Conservation (phyloP, 1,140 invertebrate genomes). For the Cotesia typhae region DNA sequence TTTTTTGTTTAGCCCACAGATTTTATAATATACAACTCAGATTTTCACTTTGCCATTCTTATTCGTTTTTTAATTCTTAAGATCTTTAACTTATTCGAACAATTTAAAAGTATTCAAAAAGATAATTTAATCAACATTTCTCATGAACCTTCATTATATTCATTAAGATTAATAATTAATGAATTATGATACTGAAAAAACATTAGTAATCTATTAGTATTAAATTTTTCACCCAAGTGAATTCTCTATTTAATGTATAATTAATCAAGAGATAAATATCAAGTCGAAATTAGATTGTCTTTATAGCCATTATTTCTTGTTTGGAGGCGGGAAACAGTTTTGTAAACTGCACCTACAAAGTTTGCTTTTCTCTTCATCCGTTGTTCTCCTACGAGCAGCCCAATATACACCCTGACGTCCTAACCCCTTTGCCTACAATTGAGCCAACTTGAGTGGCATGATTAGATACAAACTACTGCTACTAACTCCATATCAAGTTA, state of each 20-base stretch:
- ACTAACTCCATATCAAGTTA: constrained; percentile 18
- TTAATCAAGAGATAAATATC: neutral
- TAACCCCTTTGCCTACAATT: constrained; percentile 1
- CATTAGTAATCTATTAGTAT: too few relatives aligned
- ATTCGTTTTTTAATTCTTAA: too few relatives aligned
- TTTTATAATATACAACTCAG: constrained; percentile 21
- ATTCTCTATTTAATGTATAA: neutral
- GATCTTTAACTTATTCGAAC: too few relatives aligned
- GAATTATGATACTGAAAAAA: too few relatives aligned
- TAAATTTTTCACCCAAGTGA: neutral
- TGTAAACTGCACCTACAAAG: constrained; percentile 27
- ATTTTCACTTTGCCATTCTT: neutral
- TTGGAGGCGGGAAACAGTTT: constrained; percentile 27
- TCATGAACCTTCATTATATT: too few relatives aligned
- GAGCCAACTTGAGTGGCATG: constrained; percentile 28
- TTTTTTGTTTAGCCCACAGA: neutral
- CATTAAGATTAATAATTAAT: too few relatives aligned
- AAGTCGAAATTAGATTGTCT: constrained; percentile 24
- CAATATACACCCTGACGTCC: constrained; percentile 12
- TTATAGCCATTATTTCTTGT: constrained; percentile 19
- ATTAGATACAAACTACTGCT: constrained; percentile 31
- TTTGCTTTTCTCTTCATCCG: constrained; percentile 12
- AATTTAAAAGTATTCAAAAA: too few relatives aligned
- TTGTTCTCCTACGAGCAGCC: constrained; percentile 22
- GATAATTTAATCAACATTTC: too few relatives aligned